Conservation (phyloP, 2,113 vertebrate species). For the Pelodiscus sinensis region DNA sequence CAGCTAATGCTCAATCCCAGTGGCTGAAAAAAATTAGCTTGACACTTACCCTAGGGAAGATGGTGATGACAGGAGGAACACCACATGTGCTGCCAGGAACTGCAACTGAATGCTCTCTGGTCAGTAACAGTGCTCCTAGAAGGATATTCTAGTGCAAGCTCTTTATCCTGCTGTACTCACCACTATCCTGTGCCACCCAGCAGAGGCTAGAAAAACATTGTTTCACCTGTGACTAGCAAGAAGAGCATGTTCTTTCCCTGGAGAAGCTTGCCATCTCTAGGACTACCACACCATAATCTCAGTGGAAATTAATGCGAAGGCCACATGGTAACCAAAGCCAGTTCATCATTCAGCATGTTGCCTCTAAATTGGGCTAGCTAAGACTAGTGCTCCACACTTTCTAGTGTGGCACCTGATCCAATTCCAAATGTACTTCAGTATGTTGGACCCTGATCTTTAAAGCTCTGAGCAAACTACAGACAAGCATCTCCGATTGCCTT, state of each 20-base stretch:
- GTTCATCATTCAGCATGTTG: accelerated
- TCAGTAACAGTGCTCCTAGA: neutral
- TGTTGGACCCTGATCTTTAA: neutral
- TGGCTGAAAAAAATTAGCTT: accelerated
- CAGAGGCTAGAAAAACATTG: neutral
- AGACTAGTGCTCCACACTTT: neutral
- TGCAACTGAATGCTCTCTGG: neutral
- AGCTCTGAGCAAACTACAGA: neutral
- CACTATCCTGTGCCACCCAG: accelerated
- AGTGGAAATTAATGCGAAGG: neutral
- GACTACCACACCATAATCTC: neutral
- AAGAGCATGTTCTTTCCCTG: neutral
- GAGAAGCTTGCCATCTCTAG: neutral
- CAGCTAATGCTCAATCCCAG: accelerated
- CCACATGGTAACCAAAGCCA: accelerated
- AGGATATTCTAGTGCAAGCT: neutral
- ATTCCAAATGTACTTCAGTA: neutral
- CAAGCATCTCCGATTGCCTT: neutral
- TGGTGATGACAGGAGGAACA: neutral
- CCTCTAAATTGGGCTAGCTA: neutral
- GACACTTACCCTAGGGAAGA: neutral
- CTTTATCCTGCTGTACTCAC: neutral
- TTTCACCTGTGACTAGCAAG: neutral
- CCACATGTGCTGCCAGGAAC: neutral
- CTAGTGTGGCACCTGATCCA: neutral